These are phyloP conservation scores for Eledone cirrhosa DNA, from an alignment of 2,888 invertebrate genomes.

Conservation along the genomic window DNA sequence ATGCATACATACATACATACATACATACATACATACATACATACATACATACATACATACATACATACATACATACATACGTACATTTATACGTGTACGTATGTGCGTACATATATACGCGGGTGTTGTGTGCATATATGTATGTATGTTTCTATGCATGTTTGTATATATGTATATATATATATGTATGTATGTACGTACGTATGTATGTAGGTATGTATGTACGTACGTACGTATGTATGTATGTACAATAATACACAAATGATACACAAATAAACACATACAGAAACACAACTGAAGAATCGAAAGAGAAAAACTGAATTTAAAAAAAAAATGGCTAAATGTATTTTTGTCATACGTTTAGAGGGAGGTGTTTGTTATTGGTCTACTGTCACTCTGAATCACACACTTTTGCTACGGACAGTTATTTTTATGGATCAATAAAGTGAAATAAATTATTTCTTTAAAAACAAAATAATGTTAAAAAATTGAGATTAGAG, in stretches of 20 bases:
- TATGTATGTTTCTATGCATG: neutral
- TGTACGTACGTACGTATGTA: neutral
- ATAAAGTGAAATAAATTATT: no score
- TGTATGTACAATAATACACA: neutral
- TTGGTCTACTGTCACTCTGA: no score
- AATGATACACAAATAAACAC: no score
- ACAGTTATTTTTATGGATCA: no score
- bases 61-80: neutral
- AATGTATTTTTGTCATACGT: no score
- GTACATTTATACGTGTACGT: neutral
- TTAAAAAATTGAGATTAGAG: no score
- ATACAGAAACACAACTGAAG: no score
- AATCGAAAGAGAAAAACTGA: no score
- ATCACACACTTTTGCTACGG: no score
- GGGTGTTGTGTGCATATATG: neutral
- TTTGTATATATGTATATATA: neutral
- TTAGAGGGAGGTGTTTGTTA: no score
- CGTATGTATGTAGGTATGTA: neutral
- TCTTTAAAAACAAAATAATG: no score
- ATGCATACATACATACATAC: neutral
- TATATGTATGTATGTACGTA: conserved; percentile 1
- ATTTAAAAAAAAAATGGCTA: no score
- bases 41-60: neutral
- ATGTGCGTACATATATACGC: neutral
- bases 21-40: neutral